Percentiles rank a stretch among this genome's conserved stretches.
phyloP scores from a whole-genome alignment of 2,797 vertebrate genomes.

The Mormyrops attenuatus region DNA sequence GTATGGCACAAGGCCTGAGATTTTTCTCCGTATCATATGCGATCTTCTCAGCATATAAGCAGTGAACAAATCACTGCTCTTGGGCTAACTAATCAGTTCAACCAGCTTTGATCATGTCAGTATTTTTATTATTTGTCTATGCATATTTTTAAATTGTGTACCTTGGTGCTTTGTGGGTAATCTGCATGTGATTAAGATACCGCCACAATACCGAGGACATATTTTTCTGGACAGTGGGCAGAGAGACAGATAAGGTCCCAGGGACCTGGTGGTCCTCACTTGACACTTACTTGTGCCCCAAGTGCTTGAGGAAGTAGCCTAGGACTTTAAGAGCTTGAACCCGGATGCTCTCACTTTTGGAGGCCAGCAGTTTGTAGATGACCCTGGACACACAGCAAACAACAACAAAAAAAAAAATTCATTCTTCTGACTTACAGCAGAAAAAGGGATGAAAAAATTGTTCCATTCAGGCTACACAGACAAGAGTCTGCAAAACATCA shows the following conservation, averaged over 20 bases:
- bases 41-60: neutral
- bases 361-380: slow-evolving; percentile 96
- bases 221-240: neutral
- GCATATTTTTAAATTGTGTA: neutral
- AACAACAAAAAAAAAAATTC: neutral
- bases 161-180: neutral
- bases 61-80: neutral
- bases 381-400: slow-evolving; percentile 64
- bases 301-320: slow-evolving; percentile 97
- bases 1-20: neutral
- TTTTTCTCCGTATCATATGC: neutral
- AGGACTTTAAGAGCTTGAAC: slow-evolving; percentile 97
- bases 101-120: neutral
- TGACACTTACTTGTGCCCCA: slow-evolving; percentile 95
- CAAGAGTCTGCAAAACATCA: neutral
- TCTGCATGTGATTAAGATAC: neutral
- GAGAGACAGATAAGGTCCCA: neutral
- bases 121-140: neutral
- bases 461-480: neutral
- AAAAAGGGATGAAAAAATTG: neutral
- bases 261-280: neutral
- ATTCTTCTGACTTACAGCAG: neutral
- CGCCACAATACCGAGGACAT: neutral
- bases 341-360: slow-evolving; percentile 97
- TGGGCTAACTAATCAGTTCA: neutral